Conservation (phyloP, 2,888 invertebrate species). For the Emmelina monodactyla region DNA sequence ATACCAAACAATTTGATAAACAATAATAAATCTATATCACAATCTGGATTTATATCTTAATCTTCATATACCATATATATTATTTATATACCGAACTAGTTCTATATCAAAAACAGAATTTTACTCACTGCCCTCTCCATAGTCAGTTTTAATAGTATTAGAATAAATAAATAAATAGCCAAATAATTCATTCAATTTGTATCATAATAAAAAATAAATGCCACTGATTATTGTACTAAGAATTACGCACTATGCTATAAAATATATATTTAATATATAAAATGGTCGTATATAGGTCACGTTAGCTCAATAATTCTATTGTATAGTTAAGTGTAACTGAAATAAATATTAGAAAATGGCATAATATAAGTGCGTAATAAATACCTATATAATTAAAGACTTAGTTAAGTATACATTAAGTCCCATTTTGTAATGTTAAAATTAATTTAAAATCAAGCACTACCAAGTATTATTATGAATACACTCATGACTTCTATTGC, state of each 20-base stretch:
- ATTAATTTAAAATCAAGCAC: conserved; percentile 59
- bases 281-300: conserved; percentile 32
- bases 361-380: conserved; percentile 15
- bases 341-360: background rate
- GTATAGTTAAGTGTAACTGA: background rate
- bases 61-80: no score
- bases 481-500: conserved; percentile 64
- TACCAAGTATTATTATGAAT: conserved; percentile 59
- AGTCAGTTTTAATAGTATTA: no score
- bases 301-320: conserved; percentile 55
- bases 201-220: conserved; percentile 28
- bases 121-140: no score
- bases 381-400: conserved; percentile 25
- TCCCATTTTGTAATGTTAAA: conserved; percentile 64
- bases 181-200: no score
- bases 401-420: conserved; percentile 38
- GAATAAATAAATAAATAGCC: no score
- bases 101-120: no score
- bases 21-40: no score
- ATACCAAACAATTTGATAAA: no score
- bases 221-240: conserved; percentile 34
- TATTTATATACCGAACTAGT: no score
- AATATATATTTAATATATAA: conserved; percentile 27
- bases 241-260: conserved; percentile 45
- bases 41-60: no score